Percentiles rank a stretch among this genome's conserved stretches.
phyloP scores from a whole-genome alignment of 2,888 invertebrate species.

The Apotomis capreana region DNA sequence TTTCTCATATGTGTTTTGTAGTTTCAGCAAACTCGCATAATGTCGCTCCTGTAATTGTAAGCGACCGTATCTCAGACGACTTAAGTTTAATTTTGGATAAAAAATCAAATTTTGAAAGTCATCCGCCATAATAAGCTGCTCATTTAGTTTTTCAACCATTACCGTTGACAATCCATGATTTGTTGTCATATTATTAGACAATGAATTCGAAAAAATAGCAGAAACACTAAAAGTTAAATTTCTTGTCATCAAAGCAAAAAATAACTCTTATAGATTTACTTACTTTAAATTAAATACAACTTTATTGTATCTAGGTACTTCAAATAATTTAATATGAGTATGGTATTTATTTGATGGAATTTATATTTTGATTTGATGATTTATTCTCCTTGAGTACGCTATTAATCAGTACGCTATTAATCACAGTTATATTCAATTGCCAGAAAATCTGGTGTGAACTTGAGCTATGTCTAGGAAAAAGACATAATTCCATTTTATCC shows the following conservation, averaged over 20 bases:
- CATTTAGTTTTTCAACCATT: neutral
- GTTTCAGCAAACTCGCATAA: neutral
- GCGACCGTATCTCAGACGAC: neutral
- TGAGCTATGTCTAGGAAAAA: neutral
- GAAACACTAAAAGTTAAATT: too few relatives aligned
- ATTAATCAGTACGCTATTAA: neutral
- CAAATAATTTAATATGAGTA: too few relatives aligned
- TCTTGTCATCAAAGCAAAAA: too few relatives aligned
- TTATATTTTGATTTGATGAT: too few relatives aligned
- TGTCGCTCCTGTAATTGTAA: neutral
- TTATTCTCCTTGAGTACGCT: neutral
- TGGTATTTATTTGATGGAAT: too few relatives aligned
- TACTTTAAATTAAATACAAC: too few relatives aligned
- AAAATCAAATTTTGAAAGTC: neutral
- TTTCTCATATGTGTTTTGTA: neutral
- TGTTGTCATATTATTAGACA: too few relatives aligned
- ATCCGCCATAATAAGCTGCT: neutral
- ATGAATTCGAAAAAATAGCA: too few relatives aligned
- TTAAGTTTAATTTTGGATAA: neutral
- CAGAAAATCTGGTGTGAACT: neutral
- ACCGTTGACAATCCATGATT: neutral
- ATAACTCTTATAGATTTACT: too few relatives aligned
- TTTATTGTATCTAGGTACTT: too few relatives aligned
- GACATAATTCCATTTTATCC: neutral
- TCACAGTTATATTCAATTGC: neutral